Conservation (phyloP, 2,797 vertebrate species). For the Alectoris magna region DNA sequence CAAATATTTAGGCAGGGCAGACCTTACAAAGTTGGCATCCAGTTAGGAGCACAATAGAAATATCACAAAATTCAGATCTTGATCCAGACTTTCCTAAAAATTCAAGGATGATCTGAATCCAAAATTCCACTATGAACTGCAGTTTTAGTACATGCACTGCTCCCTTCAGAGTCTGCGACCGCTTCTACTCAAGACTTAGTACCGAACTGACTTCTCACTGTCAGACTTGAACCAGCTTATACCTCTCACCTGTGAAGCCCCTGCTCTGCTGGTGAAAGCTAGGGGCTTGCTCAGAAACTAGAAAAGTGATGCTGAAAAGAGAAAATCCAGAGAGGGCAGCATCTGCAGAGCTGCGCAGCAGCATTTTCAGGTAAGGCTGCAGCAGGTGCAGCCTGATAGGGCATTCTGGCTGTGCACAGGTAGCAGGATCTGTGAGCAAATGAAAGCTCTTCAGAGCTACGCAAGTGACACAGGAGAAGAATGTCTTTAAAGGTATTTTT, state of each 20-base stretch:
- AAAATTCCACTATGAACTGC: neutral
- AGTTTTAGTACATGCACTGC: neutral
- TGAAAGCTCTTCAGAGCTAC: neutral
- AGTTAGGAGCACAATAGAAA: neutral
- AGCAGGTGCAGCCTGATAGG: neutral
- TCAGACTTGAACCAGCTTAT: neutral
- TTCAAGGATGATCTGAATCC: neutral
- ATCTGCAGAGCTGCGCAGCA: neutral
- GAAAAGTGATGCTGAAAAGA: neutral
- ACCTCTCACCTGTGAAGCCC: accelerated
- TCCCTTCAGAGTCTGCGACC: neutral
- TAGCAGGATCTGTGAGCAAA: neutral
- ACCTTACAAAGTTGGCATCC: neutral
- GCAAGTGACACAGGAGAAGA: neutral
- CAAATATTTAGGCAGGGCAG: neutral
- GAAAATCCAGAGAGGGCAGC: neutral
- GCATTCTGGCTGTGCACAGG: neutral
- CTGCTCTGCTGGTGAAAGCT: neutral
- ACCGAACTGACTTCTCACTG: neutral
- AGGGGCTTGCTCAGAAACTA: neutral
- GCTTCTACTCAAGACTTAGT: neutral
- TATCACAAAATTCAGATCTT: neutral
- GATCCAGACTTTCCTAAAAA: neutral
- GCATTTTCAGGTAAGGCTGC: neutral
- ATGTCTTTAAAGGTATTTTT: neutral